Conservation (phyloP, 2,797 vertebrate genomes). For the Semaprochilodus insignis region DNA sequence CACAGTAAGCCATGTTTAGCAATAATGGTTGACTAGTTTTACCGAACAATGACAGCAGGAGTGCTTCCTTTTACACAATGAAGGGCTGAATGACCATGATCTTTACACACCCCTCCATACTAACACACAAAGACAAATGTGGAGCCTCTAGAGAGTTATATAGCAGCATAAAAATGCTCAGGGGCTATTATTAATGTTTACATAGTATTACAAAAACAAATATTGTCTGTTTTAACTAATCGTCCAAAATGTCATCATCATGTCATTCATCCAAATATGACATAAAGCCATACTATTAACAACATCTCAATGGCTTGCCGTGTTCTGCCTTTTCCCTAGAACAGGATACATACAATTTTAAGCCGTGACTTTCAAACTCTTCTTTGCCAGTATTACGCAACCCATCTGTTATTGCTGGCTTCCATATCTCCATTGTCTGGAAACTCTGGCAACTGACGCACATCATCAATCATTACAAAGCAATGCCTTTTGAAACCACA, state of each 20-base stretch:
- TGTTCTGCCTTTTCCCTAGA: constrained; percentile 40
- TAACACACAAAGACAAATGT: neutral
- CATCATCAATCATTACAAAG: neutral
- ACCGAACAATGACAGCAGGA: neutral
- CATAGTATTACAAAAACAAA: no score
- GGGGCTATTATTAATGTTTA: no score
- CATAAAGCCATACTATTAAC: neutral
- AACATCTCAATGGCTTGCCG: constrained; percentile 25
- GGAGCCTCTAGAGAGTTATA: neutral
- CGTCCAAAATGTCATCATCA: no score
- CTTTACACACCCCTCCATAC: neutral
- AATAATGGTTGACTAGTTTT: neutral
- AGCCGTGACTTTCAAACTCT: constrained; percentile 49
- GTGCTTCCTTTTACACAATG: constrained; percentile 1
- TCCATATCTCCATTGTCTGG: constrained; percentile 21
- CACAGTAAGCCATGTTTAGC: neutral
- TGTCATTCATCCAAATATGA: no score
- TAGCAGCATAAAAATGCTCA: neutral
- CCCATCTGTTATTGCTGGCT: constrained; percentile 52
- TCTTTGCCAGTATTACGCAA: constrained; percentile 44
- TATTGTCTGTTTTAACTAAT: no score
- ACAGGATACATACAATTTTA: constrained; percentile 40
- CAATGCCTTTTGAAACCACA: constrained; percentile 8
- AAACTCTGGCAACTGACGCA: neutral
- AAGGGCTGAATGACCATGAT: neutral